Evolutionary conservation across 2,113 vertebrate genomes (phyloP).

Genomic region (Jaculus jaculus): DNA sequence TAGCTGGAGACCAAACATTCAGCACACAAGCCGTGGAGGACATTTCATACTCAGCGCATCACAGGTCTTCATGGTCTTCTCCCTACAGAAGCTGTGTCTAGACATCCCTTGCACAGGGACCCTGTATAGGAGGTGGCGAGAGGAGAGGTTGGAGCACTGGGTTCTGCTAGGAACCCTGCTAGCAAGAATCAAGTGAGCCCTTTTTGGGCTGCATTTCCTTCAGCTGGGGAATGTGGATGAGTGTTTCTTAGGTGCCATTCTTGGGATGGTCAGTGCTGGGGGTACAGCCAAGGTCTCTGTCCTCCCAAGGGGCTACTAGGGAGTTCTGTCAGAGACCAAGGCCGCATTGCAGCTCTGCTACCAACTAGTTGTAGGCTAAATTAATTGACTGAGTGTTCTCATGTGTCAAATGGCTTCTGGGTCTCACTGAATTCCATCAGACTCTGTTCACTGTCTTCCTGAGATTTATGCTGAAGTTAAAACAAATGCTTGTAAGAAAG

Average conservation of each 20-base stretch:
- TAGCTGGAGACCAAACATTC: neutral
- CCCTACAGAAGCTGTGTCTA: neutral
- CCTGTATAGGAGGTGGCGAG: neutral
- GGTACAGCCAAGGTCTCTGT: neutral
- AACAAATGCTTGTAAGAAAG: neutral
- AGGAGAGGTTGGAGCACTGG: neutral
- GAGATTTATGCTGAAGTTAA: neutral
- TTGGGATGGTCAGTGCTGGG: too few relatives aligned
- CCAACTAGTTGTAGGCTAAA: neutral
- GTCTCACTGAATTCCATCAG: neutral
- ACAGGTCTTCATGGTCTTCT: neutral
- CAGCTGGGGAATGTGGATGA: neutral
- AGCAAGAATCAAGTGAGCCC: neutral
- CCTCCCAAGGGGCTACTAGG: neutral
- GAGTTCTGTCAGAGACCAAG: neutral
- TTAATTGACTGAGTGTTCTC: neutral
- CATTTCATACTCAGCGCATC: neutral
- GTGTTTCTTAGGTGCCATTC: neutral
- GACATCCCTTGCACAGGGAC: rapidly evolving
- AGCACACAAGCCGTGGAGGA: neutral
- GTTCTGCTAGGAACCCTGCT: neutral
- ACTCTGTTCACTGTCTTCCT: neutral
- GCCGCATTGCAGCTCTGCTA: neutral
- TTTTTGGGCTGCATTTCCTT: neutral
- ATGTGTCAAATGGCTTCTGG: neutral